These are phyloP conservation scores for Oxyura jamaicensis DNA, from an alignment of 2,113 vertebrate species.

Conservation along the genomic window DNA sequence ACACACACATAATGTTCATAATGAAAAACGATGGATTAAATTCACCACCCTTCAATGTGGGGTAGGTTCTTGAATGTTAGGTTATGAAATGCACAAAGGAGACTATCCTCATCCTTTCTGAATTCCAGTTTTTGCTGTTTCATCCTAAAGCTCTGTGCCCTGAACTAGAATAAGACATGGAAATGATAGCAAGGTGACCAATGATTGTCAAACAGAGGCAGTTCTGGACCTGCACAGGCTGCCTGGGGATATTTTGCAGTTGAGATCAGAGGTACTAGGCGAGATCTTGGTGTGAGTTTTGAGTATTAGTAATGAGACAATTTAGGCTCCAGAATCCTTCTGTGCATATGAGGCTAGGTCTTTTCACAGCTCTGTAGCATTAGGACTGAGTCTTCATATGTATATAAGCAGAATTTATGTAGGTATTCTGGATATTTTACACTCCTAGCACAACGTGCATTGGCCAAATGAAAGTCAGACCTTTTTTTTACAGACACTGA, in stretches of 20 bases:
- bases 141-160: not conserved
- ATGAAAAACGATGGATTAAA: not conserved
- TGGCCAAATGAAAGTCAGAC: not conserved
- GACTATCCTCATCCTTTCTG: not conserved
- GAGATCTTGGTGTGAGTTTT: not conserved
- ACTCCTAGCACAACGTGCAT: not conserved
- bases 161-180: not conserved
- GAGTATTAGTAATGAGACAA: not conserved
- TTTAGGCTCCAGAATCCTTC: not conserved
- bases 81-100: not conserved
- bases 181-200: not conserved
- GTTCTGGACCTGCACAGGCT: not conserved
- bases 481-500: not conserved
- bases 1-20: not conserved
- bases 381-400: not conserved
- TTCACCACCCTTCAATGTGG: accelerated
- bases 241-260: not conserved
- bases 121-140: not conserved
- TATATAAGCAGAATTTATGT: not conserved
- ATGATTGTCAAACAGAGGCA: not conserved
- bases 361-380: not conserved
- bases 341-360: not conserved
- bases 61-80: not conserved
- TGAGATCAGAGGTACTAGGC: not conserved
- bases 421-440: not conserved